Conservation (phyloP, 2,888 invertebrate species). For the Cerastis leucographa region DNA sequence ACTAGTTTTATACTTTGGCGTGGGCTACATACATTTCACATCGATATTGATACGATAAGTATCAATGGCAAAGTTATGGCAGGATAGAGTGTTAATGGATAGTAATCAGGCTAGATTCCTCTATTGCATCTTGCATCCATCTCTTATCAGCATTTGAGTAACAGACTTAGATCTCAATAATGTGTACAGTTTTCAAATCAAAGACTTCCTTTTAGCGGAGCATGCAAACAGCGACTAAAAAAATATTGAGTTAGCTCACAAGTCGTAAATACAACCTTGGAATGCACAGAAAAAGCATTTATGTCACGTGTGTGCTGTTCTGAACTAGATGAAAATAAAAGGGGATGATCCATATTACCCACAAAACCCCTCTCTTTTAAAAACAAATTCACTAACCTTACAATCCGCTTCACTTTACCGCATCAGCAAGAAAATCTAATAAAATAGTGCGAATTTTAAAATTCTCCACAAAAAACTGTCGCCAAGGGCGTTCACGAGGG, state of each 20-base stretch:
- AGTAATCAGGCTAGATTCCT: background rate
- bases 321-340: conserved; percentile 1
- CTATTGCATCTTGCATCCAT: background rate
- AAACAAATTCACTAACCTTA: conserved; percentile 11
- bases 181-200: background rate
- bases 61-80: too few relatives aligned
- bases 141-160: background rate
- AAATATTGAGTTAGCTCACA: background rate
- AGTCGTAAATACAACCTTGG: background rate
- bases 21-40: background rate
- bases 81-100: background rate
- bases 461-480: conserved; percentile 66
- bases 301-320: background rate
- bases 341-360: conserved; percentile 16
- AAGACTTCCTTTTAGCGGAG: background rate
- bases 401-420: conserved; percentile 9
- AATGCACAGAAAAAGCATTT: background rate
- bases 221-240: background rate
- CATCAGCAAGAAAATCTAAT: conserved; percentile 52
- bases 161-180: background rate
- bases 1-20: conserved; percentile 35
- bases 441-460: conserved; percentile 56
- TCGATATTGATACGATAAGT: background rate
- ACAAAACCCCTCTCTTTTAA: background rate
- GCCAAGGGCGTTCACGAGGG: conserved; percentile 65